Base-by-base conservation (phyloP, 2,888 invertebrate genomes). In the Andrena minutula region DNA sequence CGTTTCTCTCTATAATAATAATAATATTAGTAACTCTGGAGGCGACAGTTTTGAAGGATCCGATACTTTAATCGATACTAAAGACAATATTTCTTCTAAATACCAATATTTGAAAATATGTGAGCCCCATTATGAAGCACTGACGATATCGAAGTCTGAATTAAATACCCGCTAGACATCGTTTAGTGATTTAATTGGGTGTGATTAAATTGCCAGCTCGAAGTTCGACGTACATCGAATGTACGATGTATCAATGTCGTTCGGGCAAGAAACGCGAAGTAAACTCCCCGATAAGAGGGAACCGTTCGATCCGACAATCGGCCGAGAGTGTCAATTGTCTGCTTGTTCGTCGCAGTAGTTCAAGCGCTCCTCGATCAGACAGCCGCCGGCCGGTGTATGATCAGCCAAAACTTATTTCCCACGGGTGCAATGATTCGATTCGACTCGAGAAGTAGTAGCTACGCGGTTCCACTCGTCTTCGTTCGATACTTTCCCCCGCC, bases 361-460 rank as follows among this genome's bases (percentile, higher is more conserved):
- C 58, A 75, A 82, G 47, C 78, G 68, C 72, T 80, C 70, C 74
- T 51, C 75, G 86, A 79, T 87, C 87, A 71, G 86, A 87, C 87
- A 72, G 82, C 79, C 84, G 72, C 74, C 77, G 79, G 81, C 66
- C 74, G 82, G 75, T 82, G 83, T 90, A 90, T 89, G 91, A 90
- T 90, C 88, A 89, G 88, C 89, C 91, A 89, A 92, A 93, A 92
- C 89, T 92, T 93, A 93, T 93, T 93, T 93, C 93, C 93, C 93
- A 80, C 75, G 92, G 91, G 93, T 87, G 79, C 86, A 86, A 90
- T 93, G 90, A 92, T 93, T 92, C 93, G 93, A 93, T 93, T 91
- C 89, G 87, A 82, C 83, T 63, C 56, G 83, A 86, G 78, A 85
- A 86, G 78, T 61, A 86, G 75, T 20, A 32, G 68, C 12, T 28